Base-by-base conservation (phyloP, 2,113 vertebrate species). In the Anguilla japonica region DNA sequence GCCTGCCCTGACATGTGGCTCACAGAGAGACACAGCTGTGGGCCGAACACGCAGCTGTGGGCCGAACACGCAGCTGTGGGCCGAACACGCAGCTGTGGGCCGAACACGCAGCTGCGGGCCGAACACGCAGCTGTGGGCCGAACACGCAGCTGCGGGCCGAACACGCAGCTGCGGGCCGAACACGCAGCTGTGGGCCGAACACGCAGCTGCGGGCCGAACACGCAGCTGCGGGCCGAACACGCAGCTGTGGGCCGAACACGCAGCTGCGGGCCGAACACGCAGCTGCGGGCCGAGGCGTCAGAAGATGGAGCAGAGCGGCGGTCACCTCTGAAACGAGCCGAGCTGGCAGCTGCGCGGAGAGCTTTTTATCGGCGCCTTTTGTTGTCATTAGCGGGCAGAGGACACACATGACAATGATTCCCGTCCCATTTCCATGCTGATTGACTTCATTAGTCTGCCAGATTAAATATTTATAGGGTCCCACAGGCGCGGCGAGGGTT, bases 391-490 rank as follows among this genome's bases (percentile, higher is more conserved):
- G 1, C 39, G 50, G 60, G 56, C 60, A 14, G 84, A 85, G 41
- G 84, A 85, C 84, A 78, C 26, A 43, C 71, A 53, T 56, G 71
- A 20, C 71, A 56, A 85, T 79, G 41, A 29, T 79, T 80, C 26
- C 67, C 16, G n/a, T 43, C 84, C 71, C 50, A 57, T 80, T 81
- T 57, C 41, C 14, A 29, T 46, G 13, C 43, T 80, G 84, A 80
- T 80, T 85, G 84, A 80, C 84, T 85, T 85, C 84, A 85, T 85
- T 63, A 80, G 46, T 26, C 78, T 50, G 50, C 53, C 29, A n/a
- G 50, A 81, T 85, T 79, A 60, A 80, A 80, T 85, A 85, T 85
- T 85, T 80, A 85, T 81, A 26, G 67, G 75, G 41, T 85, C 75
- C 78, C 78, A 22, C 16, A 9, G 43, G 67, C 46, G 71, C 43